Conservation (phyloP, 2,113 vertebrate genomes). For the Rhadina sibilatrix region DNA sequence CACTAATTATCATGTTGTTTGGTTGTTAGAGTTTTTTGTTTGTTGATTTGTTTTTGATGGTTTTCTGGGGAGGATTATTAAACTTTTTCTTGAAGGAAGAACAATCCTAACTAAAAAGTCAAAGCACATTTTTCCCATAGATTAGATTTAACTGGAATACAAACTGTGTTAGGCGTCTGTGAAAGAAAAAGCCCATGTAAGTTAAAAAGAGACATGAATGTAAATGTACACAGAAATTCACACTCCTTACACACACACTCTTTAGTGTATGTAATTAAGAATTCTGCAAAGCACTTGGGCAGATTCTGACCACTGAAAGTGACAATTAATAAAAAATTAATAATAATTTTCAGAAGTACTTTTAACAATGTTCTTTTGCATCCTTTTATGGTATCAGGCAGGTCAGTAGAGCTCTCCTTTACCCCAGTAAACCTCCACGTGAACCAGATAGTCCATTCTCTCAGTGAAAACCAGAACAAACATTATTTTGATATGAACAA, state of each 20-base stretch:
- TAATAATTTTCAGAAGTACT: not conserved
- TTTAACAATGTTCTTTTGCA: not conserved
- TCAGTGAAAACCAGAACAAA: not conserved
- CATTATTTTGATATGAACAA: not conserved
- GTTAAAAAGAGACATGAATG: not conserved
- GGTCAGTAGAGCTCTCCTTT: not conserved
- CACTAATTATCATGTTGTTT: not conserved
- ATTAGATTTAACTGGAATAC: not conserved
- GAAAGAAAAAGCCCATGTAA: not conserved
- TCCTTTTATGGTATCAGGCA: not conserved
- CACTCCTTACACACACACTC: not conserved
- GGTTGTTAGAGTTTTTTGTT: not conserved
- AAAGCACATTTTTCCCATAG: not conserved
- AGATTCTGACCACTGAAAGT: not conserved
- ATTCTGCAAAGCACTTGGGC: not conserved
- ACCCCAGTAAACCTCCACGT: not conserved
- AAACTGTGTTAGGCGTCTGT: not conserved
- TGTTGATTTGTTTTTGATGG: fast-evolving
- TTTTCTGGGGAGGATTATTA: fast-evolving
- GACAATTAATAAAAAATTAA: not conserved
- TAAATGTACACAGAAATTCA: not conserved
- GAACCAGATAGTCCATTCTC: not conserved
- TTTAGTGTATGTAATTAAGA: not conserved
- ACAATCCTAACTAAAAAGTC: not conserved
- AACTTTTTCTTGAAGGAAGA: not conserved